Base-by-base conservation (phyloP, 2,888 invertebrate species). In the Archips xylosteana region DNA sequence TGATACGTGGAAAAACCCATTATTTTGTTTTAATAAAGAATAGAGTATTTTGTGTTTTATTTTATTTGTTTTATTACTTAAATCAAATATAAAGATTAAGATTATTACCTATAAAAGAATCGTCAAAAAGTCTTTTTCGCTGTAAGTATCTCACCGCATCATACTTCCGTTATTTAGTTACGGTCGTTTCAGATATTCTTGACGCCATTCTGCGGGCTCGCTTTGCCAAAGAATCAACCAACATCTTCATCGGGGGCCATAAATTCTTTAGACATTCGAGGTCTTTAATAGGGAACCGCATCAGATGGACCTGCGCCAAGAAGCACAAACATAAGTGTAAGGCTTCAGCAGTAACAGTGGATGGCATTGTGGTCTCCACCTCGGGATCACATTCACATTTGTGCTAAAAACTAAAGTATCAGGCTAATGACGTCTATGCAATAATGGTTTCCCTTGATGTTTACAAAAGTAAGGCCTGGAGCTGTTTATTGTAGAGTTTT, bases 211-310 rank as follows among this genome's bases (percentile, higher is more conserved):
- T 92, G 3, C 84, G 88, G 3, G 86, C 90, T 10, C 85, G 90
- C 1, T 87, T 88, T 71, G 83, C 83, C 23, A 83, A 82, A 8
- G 90, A 90, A 70, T 83, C 88, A 0, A 92, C 89, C 0, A 90
- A 91, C 70, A 92, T 93, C 12, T 86, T 78, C 74, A 89, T 93
- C 4, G 92, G 88, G 15, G 92, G 91, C 0, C 90, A 91, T 79
- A 93, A 93, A 77, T 93, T 89, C 83, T 92, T 89, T 80, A 83
- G 93, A 45, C 93, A 94, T 76, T 94, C 93, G 0, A 81, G 93
- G 2, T 91, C 92, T 0, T 82, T 92, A 12, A 83, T 90, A 69
- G 92, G 93, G 0, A 88, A 93, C 76, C 85, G 92, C 49, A 91
- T 92, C 76, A 81, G 94, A 49, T 94, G 94, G 94, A 91, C 91